Base-by-base conservation (phyloP, 2,113 vertebrate genomes). In the Alligator sinensis region DNA sequence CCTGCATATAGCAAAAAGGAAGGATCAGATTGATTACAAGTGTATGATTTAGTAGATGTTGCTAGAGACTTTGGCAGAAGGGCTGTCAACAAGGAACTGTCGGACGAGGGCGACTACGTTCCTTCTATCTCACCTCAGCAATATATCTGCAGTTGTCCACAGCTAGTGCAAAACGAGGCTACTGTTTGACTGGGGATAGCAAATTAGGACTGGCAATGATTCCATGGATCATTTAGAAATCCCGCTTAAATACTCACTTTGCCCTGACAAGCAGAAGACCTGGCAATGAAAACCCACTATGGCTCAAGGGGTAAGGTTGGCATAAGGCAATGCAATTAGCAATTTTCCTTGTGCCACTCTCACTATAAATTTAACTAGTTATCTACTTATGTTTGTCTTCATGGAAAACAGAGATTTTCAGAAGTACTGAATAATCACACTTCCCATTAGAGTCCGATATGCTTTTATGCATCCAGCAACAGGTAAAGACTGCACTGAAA, bases 131-230 rank as follows among this genome's bases (percentile, higher is more conserved):
- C 3, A 38, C 16, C 54, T 76, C 25, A 38, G 19, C 19, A 54
- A 3, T 21, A 4, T 16, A 1, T 3, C 2, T 91, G 64, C 59
- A 28, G 34, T n/a, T 11, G 15, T 15, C 18, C 83, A 63, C 47
- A 25, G 11, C 2, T 34, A 59, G 16, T 14, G 7, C 1, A 5
- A 63, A 66, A 16, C 1, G 0, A 0, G 4, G 4, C 38, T 10
- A 57, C 0, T 54, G 28, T 4, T 47, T 76, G 15, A 11, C 22
- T 9, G 78, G 11, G 34, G 14, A 11, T 14, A 5, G 63, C 63
- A 64, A 14, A 15, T 64, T 64, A 64, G 10, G 22, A 21, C 21
- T 2, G 14, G 14, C 4, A 4, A 7, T 16, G 30, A 22, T 5
- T 22, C 5, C 10, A 2, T 9, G 15, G 3, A 47, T 7, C 55